Base-by-base conservation (phyloP, 2,888 invertebrate species). In the Nomada ruficornis region DNA sequence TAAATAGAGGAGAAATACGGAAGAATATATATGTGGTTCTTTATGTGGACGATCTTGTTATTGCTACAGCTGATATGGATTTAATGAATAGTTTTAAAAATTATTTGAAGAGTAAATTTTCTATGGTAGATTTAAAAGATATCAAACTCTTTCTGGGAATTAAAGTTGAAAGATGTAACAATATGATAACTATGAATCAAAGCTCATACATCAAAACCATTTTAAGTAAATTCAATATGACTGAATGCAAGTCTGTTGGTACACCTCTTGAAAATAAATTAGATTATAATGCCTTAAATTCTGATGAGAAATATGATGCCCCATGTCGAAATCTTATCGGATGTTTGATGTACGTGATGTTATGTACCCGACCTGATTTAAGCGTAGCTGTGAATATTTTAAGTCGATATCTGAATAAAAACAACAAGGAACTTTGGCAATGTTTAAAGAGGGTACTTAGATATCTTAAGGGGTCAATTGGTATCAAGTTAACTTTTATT, bases 311-410 rank as follows among this genome's bases (percentile, higher is more conserved):
- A 26, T 26, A 26, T 26, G 26, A 26, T 26, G 26, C 26, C 3
- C 26, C 26, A 26, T 29, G 26, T 26, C 26, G 26, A 26, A 26
- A 26, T 26, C 26, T 26, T 26, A 29, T 29, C 29, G 29, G 29
- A 7, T 7, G 29, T 29, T 29, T 29, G 7, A 29, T 50, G 50
- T 50, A 50, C 50, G 20, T 55, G n/a, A 23, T 55, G 55, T 20
- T 55, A 20, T 55, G 55, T 55, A 55, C 55, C n/a, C 18, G 55
- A 55, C 55, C 55, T 20, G 55, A 55, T 55, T 20, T 55, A 55
- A n/a, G 55, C 1, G n/a, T n/a, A n/a, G 20, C 55, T 18, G 20
- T 20, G 10, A 23, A 20, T 55, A 55, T 55, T 55, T 20, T 55
- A 20, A 55, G 55, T 55, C 7, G 55, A 55, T 55, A 55, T 55